Evolutionary conservation across 2,113 vertebrate genomes (phyloP).

Genomic region (Crypturellus undulatus): DNA sequence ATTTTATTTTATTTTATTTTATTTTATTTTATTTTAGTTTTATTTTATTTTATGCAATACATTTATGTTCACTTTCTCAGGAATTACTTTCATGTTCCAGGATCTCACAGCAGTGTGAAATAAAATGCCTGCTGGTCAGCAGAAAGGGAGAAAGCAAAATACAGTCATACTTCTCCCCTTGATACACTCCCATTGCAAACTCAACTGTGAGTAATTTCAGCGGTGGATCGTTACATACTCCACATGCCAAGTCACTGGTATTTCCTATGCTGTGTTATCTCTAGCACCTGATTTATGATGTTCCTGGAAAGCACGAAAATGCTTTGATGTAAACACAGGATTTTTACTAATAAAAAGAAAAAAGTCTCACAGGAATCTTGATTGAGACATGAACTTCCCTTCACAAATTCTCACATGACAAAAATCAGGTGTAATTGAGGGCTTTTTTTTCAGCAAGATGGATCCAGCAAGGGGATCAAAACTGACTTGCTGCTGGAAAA

Average conservation of each 20-base stretch:
- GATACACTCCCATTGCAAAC: background rate
- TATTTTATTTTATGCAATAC: no score
- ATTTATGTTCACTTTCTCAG: background rate
- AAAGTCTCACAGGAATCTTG: background rate
- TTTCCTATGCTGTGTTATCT: slow-evolving; percentile 50
- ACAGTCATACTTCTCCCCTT: background rate
- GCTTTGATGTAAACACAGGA: background rate
- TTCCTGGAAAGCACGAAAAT: slow-evolving; percentile 21
- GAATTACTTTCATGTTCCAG: slow-evolving; percentile 49
- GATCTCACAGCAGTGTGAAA: slow-evolving; percentile 36
- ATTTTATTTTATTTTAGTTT: no score
- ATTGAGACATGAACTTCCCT: background rate
- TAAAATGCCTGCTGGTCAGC: slow-evolving; percentile 30
- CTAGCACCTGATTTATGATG: slow-evolving; percentile 46
- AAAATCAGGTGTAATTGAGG: background rate
- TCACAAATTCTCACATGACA: background rate
- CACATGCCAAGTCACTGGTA: background rate
- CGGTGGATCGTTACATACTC: slow-evolving; percentile 11
- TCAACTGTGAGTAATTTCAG: slow-evolving; percentile 1
- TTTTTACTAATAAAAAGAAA: background rate
- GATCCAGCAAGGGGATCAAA: background rate
- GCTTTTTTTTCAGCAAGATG: background rate
- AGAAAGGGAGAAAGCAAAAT: slow-evolving; percentile 9
- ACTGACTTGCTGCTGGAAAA: background rate
- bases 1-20: no score